Evolutionary conservation across 2,797 vertebrate genomes (phyloP), one percentile per base, ranked within the genome.

Genomic region (Ara ararauna): DNA sequence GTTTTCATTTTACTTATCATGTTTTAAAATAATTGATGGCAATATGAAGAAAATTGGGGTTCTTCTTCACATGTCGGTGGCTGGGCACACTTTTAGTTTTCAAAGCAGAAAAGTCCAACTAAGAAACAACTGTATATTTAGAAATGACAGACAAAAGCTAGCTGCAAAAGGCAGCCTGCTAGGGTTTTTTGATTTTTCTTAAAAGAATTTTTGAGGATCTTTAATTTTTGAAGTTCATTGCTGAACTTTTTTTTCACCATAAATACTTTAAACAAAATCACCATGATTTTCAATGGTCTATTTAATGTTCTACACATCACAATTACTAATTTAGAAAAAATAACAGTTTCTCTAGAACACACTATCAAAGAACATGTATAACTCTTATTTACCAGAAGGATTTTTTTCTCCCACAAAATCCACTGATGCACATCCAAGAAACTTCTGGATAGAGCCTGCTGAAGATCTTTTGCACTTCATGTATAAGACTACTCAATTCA

Each of bases 401-500:
- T 62, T 93, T 93, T 91, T 95, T 92, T 92, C 71, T 89, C 48
- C 66, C 53, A 72, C 56, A 96, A 95, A 96, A 96, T 92, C 93
- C 95, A 95, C 96, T 97, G 93, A 97, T 94, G 89, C 93, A 80
- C 89, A 93, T 96, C 96, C 96, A 97, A 97, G 71, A 90, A 96
- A 95, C 87, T 75, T 88, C 96, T 96, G 88, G 81, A 90, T 60
- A 84, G 60, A 94, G 85, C 32, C 94, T 97, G 89, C 76, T 95
- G 93, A 95, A 95, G 94, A 97, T 95, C 88, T 89, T 96, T 97
- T 97, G 87, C 95, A 96, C 95, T 97, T 96, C 90, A 92, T 85
- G 94, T 79, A 93, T 95, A 92, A 96, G 95, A 96, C 74, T 85
- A 47, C 67, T 96, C 96, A 92, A 94, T 88, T 96, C 95, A 92